These are phyloP conservation scores for Melipona quadrifasciata DNA, from an alignment of 1,140 invertebrate genomes.

Conservation along the genomic window DNA sequence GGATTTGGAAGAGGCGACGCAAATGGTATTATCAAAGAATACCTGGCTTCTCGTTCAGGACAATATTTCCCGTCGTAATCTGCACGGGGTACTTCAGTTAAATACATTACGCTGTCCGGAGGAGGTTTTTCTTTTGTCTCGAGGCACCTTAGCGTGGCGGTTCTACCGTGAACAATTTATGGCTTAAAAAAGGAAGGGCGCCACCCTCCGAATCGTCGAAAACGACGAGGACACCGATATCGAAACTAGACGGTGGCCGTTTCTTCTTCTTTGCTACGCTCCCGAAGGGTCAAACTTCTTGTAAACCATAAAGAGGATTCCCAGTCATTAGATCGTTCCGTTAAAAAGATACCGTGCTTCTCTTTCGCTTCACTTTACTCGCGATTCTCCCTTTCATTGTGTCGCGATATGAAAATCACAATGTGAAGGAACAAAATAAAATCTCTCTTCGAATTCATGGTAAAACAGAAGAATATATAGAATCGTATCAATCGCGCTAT, in stretches of 20 bases:
- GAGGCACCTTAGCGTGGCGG: conserved; percentile 72
- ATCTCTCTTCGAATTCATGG: not conserved
- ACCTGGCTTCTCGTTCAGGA: conserved; percentile 57
- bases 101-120: conserved; percentile 77
- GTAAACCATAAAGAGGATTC: conserved; percentile 82
- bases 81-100: conserved; percentile 77
- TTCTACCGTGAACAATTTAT: conserved; percentile 76
- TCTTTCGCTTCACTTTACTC: conserved; percentile 25
- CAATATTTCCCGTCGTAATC: conserved; percentile 78
- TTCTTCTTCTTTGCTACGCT: conserved; percentile 41
- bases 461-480: not conserved
- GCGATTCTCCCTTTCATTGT: not conserved
- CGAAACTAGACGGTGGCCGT: conserved; percentile 67
- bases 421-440: not conserved
- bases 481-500: not conserved
- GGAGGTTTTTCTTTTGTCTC: conserved; percentile 79
- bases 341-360: conserved; percentile 62
- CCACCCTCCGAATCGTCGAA: conserved; percentile 44
- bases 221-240: conserved; percentile 69
- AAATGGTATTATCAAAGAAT: conserved; percentile 46
- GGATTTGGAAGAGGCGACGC: conserved; percentile 22
- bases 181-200: conserved; percentile 71
- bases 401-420: not conserved
- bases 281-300: conserved; percentile 79
- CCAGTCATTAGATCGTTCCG: conserved; percentile 80